Base-by-base conservation (phyloP, 2,113 vertebrate species). In the Channa argus region DNA sequence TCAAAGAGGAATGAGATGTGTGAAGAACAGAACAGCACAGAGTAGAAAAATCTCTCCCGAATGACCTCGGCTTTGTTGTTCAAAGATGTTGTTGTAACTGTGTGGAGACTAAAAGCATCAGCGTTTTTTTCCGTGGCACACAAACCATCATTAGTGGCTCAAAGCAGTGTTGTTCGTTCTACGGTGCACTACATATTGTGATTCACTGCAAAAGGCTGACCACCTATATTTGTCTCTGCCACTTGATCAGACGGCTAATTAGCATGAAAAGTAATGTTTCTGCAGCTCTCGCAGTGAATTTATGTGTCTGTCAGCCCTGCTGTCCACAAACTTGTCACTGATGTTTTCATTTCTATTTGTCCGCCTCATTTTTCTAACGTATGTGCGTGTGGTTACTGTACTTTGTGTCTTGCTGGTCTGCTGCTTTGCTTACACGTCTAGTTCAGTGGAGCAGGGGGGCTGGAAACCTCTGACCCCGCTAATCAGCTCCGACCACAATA, bases 191-290 rank as follows among this genome's bases (percentile, higher is more conserved):
- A 46, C 50, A 50, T 63, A 52, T 71, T 78, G 41, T 63, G 52
- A 76, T 74, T 79, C 59, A 64, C 12, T n/a, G 47, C 24, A 2
- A 60, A 86, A 50, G 70, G 38, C 24, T 53, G 58, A 80, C 14
- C 49, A 55, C 53, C 65, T 61, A 38, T 84, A 79, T 86, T 86
- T 85, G 71, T 89, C 77, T 87, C 50, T 68, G 72, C 71, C 74
- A 78, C 77, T 69, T 74, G 75, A 83, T 83, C 67, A 86, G 74
- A 86, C 77, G 78, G 63, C 79, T 85, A 80, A 88, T 91, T 86
- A 85, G 74, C 60, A 79, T 84, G 83, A 86, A 78, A 85, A 86
- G 65, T 75, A 69, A 86, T 79, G 81, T 69, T 69, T 79, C 71
- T 86, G 72, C 52, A 72, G 59, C 38, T 76, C 60, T 60, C 8